Evolutionary conservation across 2,797 vertebrate species (phyloP).

Genomic region (Acestrorhynchus altus): DNA sequence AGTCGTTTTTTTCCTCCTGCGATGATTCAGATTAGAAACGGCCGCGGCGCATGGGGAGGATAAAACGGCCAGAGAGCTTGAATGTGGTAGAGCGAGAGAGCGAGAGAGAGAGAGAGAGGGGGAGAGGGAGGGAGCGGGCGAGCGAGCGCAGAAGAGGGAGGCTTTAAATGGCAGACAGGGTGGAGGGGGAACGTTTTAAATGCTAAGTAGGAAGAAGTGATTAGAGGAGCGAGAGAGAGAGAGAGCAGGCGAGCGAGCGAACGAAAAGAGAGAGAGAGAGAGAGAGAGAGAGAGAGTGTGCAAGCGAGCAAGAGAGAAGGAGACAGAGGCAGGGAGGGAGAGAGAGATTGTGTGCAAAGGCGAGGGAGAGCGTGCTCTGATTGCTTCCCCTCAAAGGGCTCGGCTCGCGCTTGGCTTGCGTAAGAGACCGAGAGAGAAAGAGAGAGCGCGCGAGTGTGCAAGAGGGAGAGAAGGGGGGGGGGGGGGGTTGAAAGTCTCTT

Average conservation of each 20-base stretch:
- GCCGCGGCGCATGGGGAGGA: background rate
- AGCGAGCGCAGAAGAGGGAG: background rate
- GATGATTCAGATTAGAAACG: background rate
- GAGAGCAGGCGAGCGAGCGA: background rate
- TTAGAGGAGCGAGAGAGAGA: constrained; percentile 37
- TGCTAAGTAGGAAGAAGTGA: constrained; percentile 56
- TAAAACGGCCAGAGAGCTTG: background rate
- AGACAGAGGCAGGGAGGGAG: background rate
- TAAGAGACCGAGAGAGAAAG: constrained; percentile 12
- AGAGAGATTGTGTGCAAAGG: background rate
- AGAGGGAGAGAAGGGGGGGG: too few species aligned
- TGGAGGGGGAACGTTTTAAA: constrained; percentile 52
- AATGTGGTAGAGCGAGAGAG: background rate
- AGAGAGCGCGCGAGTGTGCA: background rate
- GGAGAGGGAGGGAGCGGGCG: background rate
- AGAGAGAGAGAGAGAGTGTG: background rate
- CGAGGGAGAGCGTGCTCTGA: constrained; percentile 39
- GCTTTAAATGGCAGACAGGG: constrained; percentile 43
- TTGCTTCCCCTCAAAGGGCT: constrained; percentile 49
- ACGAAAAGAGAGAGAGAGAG: too few species aligned
- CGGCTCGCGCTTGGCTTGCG: background rate
- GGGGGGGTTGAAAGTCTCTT: constrained; percentile 35
- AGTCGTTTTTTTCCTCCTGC: background rate
- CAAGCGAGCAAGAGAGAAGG: background rate
- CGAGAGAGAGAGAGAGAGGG: background rate